phyloP scores from a whole-genome alignment of 2,797 vertebrate species.

The Podarcis siculus region DNA sequence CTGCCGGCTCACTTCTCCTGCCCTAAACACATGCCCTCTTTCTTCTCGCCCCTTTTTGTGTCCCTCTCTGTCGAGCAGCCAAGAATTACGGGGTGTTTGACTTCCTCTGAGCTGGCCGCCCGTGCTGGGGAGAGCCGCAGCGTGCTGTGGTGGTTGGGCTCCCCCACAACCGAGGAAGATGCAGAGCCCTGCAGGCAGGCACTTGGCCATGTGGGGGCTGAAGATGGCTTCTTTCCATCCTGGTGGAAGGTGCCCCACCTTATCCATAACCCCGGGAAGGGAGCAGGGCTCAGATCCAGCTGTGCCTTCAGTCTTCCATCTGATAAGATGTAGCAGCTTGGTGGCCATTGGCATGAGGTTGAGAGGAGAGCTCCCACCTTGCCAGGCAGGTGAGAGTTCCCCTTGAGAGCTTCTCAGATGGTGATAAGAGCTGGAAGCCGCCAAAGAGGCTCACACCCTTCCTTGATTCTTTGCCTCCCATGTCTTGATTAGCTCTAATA shows the following conservation, averaged over 20 bases:
- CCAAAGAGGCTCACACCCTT: not conserved
- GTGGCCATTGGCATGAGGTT: constrained; percentile 51
- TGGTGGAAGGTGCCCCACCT: constrained; percentile 53
- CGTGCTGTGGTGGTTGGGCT: constrained; percentile 48
- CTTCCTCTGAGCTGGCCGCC: constrained; percentile 83
- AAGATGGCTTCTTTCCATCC: constrained; percentile 75
- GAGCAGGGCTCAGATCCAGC: constrained; percentile 50
- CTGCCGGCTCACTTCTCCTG: constrained; percentile 31
- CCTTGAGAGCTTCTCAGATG: not conserved
- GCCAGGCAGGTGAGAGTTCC: constrained; percentile 8
- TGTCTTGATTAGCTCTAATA: not conserved
- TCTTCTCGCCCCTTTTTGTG: constrained; percentile 78
- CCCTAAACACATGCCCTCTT: constrained; percentile 74
- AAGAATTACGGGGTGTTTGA: constrained; percentile 88
- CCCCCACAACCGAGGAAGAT: constrained; percentile 71
- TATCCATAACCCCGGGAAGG: constrained; percentile 55
- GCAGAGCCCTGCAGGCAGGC: constrained; percentile 64
- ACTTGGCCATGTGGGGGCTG: constrained; percentile 65
- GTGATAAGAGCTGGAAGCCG: not conserved
- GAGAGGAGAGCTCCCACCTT: not conserved
- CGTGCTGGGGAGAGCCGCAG: constrained; percentile 75
- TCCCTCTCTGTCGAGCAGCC: constrained; percentile 84
- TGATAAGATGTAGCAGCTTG: constrained; percentile 33
- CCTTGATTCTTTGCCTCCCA: not conserved
- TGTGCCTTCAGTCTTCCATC: constrained; percentile 48